Percentiles rank a stretch among this genome's conserved stretches.
These are phyloP conservation scores for Rhingia rostrata DNA, from an alignment of 2,888 invertebrate species.

Conservation along the genomic window DNA sequence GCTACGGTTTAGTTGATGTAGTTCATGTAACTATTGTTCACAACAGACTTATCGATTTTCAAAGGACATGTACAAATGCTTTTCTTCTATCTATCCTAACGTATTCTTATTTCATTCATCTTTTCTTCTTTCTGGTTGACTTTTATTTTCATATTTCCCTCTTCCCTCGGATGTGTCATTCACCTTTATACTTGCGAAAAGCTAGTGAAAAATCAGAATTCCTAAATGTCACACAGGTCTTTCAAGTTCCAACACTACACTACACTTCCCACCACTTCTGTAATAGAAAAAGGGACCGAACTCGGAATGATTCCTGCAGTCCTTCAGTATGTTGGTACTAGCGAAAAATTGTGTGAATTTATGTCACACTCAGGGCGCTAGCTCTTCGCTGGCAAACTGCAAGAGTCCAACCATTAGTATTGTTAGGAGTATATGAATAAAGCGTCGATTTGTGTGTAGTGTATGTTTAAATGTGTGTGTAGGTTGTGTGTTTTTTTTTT, in stretches of 20 bases:
- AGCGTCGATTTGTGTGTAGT: constrained; percentile 19
- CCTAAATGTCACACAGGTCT: constrained; percentile 47
- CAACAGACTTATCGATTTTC: constrained; percentile 44
- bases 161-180: constrained; percentile 40
- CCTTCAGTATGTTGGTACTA: constrained; percentile 6
- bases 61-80: constrained; percentile 4
- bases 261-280: not conserved
- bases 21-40: constrained; percentile 76
- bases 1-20: constrained; percentile 75
- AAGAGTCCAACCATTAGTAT: constrained; percentile 39
- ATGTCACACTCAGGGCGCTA: constrained; percentile 52
- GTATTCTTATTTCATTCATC: constrained; percentile 3
- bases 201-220: constrained; percentile 11
- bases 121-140: constrained; percentile 22
- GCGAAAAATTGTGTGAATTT: constrained; percentile 53
- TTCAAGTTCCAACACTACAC: not conserved
- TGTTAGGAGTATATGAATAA: constrained; percentile 8
- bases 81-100: not conserved
- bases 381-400: not conserved
- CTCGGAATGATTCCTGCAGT: constrained; percentile 39
- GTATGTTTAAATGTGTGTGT: not conserved
- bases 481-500: constrained; percentile 29
- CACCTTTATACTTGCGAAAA: constrained; percentile 56
- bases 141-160: constrained; percentile 43
- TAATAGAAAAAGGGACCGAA: constrained; percentile 37